Evolutionary conservation across 2,797 vertebrate species (phyloP), one percentile per base, ranked within the genome.

Genomic region (Thunnus albacares): DNA sequence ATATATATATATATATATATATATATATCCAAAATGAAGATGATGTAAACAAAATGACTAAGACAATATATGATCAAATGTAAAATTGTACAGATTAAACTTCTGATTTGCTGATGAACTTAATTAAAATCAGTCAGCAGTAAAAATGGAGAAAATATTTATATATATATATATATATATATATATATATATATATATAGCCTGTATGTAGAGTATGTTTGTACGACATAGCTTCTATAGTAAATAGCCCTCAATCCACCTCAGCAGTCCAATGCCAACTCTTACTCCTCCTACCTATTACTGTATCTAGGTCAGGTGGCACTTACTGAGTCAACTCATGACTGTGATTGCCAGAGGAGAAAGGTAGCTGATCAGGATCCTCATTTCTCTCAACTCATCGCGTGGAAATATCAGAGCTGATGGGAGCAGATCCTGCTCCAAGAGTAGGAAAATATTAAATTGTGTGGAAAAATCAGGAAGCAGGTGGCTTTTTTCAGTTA

Each of bases 281-380:
- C 38, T 38, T 38, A 38, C 2, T 66, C 55, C 74, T 77, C 75
- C 73, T 66, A 77, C 78, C 49, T 53, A 35, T 57, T 68, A 71
- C 75, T 81, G 66, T 80, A 93, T 93, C 63, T 90, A 80, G 93
- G 91, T 90, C 93, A 93, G 84, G 45, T 59, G 73, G 77, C 64
- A 83, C 89, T 93, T 90, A 81, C 71, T 80, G 83, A 93, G 88
- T 92, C 92, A 87, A 82, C 75, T 87, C 92, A 83, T 90, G 88
- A 78, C 87, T 84, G 58, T 57, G 64, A 83, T 72, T 69, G 86
- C 91, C 78, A 75, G 84, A 82, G 90, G 91, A 82, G 71, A 80
- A 88, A 75, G 66, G 77, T 61, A 72, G 81, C 70, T 77, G 85
- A 91, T 89, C 88, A 79, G 53, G 49, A 51, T 83, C 77, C 82